Evolutionary conservation across 2,797 vertebrate species (phyloP).

Genomic region (Salarias fasciatus): DNA sequence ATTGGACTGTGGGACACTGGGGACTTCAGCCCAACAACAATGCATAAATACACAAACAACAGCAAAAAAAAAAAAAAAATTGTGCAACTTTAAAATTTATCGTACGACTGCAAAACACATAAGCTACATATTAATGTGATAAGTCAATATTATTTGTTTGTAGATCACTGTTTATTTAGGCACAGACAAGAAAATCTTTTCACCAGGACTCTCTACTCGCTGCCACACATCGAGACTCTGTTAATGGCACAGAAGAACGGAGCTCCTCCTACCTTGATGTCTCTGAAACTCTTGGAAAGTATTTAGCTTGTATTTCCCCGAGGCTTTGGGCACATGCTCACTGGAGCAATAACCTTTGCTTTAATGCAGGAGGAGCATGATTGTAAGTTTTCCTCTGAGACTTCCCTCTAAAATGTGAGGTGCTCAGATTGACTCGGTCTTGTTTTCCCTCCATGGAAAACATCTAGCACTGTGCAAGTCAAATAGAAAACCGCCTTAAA

Average conservation of each 20-base stretch:
- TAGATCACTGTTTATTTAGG: neutral
- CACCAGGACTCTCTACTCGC: conserved; percentile 42
- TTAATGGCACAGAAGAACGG: conserved; percentile 48
- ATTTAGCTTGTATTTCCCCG: conserved; percentile 77
- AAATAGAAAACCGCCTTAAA: conserved; percentile 75
- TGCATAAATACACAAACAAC: conserved; percentile 45
- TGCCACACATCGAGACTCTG: conserved; percentile 44
- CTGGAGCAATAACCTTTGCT: conserved; percentile 78
- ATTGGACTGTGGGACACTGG: conserved; percentile 63
- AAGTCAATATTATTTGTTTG: too few species aligned
- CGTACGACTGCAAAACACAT: conserved; percentile 7
- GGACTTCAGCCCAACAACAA: conserved; percentile 54
- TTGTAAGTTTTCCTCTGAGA: conserved; percentile 76
- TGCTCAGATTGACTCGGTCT: conserved; percentile 71
- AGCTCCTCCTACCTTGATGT: conserved; percentile 64
- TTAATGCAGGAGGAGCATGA: conserved; percentile 77
- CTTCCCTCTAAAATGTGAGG: conserved; percentile 68
- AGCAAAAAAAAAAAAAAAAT: conserved; percentile 31
- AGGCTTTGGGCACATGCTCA: conserved; percentile 72
- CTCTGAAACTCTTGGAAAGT: conserved; percentile 72
- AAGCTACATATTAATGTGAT: too few species aligned
- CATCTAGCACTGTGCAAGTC: conserved; percentile 70
- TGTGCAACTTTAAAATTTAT: conserved; percentile 32
- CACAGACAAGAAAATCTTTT: conserved; percentile 28
- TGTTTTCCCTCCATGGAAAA: conserved; percentile 70